Percentiles rank a stretch among this genome's conserved stretches.
Evolutionary conservation across 2,888 invertebrate species (phyloP).

Genomic region (Tachina lurida): DNA sequence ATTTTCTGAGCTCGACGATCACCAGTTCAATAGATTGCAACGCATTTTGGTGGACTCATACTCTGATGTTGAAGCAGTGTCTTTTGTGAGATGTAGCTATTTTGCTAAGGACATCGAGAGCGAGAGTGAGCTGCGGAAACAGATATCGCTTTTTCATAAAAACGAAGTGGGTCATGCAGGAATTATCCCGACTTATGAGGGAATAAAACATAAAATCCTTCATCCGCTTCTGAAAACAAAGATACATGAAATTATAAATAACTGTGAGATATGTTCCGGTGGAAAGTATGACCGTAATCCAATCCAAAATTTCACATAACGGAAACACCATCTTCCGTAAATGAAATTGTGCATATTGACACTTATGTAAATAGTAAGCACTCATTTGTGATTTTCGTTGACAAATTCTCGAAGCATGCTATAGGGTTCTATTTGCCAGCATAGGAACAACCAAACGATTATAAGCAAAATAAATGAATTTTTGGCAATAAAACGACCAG

Average conservation of each 20-base stretch:
- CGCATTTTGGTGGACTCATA: slow-evolving; percentile 42
- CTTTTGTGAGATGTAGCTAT: slow-evolving; percentile 5
- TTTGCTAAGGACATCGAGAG: no score
- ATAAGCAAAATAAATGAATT: slow-evolving; percentile 44
- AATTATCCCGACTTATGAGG: slow-evolving; percentile 3
- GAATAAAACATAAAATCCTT: background rate
- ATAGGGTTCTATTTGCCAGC: slow-evolving; percentile 29
- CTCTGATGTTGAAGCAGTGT: slow-evolving; percentile 7
- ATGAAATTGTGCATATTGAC: slow-evolving; percentile 2
- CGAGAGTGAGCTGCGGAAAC: no score
- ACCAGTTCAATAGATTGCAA: slow-evolving; percentile 34
- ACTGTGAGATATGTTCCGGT: slow-evolving; percentile 62
- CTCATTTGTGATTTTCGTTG: slow-evolving; percentile 59
- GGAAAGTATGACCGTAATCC: slow-evolving; percentile 59
- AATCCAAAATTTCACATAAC: slow-evolving; percentile 47
- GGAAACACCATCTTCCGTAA: slow-evolving; percentile 45
- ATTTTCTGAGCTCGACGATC: slow-evolving; percentile 51
- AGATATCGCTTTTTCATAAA: background rate
- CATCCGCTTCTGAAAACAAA: background rate
- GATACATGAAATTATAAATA: slow-evolving; percentile 68
- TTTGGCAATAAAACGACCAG: slow-evolving; percentile 40
- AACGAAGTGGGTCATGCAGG: background rate
- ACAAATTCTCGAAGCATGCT: slow-evolving; percentile 62
- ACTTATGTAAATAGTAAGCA: slow-evolving; percentile 46
- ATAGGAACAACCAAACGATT: slow-evolving; percentile 1